Percentiles rank a stretch among this genome's conserved stretches.
phyloP scores from a whole-genome alignment of 2,888 invertebrate genomes.

The Odontocerum albicorne region DNA sequence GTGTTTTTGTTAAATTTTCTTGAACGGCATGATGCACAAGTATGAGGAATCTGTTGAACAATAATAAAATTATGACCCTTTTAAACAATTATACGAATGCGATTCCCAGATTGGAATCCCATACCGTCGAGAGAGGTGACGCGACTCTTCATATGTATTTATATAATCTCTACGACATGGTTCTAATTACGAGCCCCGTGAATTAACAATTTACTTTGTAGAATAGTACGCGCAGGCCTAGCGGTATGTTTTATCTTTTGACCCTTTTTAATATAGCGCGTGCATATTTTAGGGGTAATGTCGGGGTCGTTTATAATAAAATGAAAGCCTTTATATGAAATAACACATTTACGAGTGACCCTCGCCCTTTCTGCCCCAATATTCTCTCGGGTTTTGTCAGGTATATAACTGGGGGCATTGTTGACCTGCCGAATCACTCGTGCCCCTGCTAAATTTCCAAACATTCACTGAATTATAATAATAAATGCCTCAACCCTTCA shows the following conservation, averaged over 20 bases:
- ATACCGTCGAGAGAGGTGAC: too few species aligned
- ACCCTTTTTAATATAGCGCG: background rate
- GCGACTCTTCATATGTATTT: too few species aligned
- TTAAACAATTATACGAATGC: too few species aligned
- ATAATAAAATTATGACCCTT: too few species aligned
- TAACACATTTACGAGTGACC: constrained; percentile 8
- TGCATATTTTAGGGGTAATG: background rate
- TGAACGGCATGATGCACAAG: too few species aligned
- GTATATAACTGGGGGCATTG: constrained; percentile 10
- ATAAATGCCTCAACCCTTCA: too few species aligned
- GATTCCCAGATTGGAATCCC: too few species aligned
- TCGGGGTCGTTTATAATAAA: constrained; percentile 1
- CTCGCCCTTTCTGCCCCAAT: constrained; percentile 1
- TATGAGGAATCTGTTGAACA: too few species aligned
- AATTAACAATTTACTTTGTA: background rate
- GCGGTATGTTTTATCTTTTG: background rate
- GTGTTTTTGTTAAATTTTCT: too few species aligned
- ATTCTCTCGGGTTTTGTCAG: constrained; percentile 4
- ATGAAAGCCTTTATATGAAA: constrained; percentile 1
- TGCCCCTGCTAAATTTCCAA: too few species aligned
- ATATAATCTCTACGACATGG: background rate
- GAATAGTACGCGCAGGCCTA: background rate
- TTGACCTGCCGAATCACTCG: constrained; percentile 8
- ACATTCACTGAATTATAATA: too few species aligned
- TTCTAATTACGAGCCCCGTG: background rate